Percentiles rank a stretch among this genome's conserved stretches.
Evolutionary conservation across 2,797 vertebrate genomes (phyloP).

Genomic region (Bovichtus diacanthus): DNA sequence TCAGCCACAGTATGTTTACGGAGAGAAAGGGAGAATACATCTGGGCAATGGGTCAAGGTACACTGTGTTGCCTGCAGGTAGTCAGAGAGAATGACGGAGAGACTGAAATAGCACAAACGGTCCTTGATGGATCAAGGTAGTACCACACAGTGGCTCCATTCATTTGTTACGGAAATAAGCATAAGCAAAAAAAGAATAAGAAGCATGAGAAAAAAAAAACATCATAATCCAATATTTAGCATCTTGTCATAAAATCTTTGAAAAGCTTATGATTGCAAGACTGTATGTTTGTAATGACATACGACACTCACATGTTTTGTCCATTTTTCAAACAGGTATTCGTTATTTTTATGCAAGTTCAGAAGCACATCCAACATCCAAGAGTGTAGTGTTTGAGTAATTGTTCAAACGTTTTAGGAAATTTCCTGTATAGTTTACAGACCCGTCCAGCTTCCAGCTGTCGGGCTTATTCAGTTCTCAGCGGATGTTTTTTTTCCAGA

Average conservation of each 20-base stretch:
- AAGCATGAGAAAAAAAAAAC: not conserved
- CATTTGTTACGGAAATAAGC: slow-evolving; percentile 1
- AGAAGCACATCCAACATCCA: no score
- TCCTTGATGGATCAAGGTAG: not conserved
- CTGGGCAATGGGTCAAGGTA: slow-evolving; percentile 53
- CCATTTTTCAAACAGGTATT: not conserved
- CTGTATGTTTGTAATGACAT: not conserved
- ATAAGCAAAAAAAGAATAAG: not conserved
- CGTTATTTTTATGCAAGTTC: not conserved
- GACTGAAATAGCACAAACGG: slow-evolving; percentile 4
- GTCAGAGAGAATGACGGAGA: slow-evolving; percentile 14
- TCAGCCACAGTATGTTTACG: slow-evolving; percentile 30
- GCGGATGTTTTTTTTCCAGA: slow-evolving; percentile 9
- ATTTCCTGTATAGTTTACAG: not conserved
- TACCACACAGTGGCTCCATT: not conserved
- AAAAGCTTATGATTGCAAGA: not conserved
- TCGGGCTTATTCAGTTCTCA: slow-evolving; percentile 2
- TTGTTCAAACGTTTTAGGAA: not conserved
- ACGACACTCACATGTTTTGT: not conserved
- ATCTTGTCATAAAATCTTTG: not conserved
- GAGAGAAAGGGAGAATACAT: slow-evolving; percentile 26
- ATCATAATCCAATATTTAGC: not conserved
- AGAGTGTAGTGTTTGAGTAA: not conserved
- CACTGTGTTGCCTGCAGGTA: slow-evolving; percentile 36
- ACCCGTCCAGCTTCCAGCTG: not conserved